These are phyloP conservation scores for Fregetta grallaria DNA, from an alignment of 2,113 vertebrate genomes.

Conservation along the genomic window DNA sequence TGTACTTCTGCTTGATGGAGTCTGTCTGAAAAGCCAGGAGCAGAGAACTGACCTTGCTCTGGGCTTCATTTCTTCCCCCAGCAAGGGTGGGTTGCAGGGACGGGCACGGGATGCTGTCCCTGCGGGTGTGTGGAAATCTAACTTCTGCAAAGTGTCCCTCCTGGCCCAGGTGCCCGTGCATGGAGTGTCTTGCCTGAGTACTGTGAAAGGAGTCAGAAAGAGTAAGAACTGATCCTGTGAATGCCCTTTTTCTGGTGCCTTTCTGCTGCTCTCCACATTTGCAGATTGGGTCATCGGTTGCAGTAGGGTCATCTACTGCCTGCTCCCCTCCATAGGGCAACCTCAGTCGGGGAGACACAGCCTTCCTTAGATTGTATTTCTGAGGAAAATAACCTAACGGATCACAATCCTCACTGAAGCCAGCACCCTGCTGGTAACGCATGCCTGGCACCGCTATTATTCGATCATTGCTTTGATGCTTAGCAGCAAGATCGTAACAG, in stretches of 20 bases:
- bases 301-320: neutral
- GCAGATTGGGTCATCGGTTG: neutral
- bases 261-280: neutral
- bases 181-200: neutral
- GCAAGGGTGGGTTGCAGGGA: neutral
- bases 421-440: neutral
- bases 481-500: neutral
- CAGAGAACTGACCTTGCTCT: neutral
- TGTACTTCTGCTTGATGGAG: neutral
- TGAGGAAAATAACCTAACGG: neutral
- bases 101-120: neutral
- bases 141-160: neutral
- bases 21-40: neutral
- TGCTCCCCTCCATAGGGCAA: neutral
- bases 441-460: neutral
- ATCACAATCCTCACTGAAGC: neutral
- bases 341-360: neutral
- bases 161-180: accelerated
- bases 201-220: accelerated
- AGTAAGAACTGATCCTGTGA: neutral
- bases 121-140: neutral
- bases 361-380: neutral
- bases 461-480: neutral
- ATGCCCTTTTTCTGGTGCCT: neutral
- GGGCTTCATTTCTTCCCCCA: neutral